Evolutionary conservation across 1,140 invertebrate genomes (phyloP).

Genomic region (Sycophila sp.): DNA sequence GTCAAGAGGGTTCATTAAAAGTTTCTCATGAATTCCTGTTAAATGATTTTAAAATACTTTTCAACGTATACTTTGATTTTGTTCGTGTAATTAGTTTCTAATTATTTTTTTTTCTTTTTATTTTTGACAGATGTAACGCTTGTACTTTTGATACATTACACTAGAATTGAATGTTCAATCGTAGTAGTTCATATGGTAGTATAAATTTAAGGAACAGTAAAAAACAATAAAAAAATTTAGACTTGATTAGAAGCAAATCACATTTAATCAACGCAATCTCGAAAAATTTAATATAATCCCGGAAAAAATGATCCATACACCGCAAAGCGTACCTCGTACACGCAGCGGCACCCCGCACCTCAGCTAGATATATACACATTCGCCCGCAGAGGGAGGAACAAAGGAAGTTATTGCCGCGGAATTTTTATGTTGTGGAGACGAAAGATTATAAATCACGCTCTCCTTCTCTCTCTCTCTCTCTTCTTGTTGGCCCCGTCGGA

Average conservation of each 20-base stretch:
- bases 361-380: background rate
- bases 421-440: constrained; percentile 65
- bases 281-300: constrained; percentile 62
- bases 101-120: no score
- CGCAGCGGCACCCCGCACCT: constrained; percentile 43
- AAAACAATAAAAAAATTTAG: background rate
- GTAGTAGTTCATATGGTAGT: no score
- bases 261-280: constrained; percentile 59
- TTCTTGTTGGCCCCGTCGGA: no score
- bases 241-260: constrained; percentile 38
- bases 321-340: background rate
- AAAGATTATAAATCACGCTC: constrained; percentile 64
- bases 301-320: constrained; percentile 49
- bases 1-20: background rate
- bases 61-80: no score
- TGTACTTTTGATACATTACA: background rate
- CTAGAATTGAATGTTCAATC: background rate
- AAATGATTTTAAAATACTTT: no score
- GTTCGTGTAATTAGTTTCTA: no score
- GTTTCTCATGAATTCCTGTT: no score
- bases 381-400: constrained; percentile 58
- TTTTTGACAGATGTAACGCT: no score
- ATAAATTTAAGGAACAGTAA: no score
- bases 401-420: constrained; percentile 65
- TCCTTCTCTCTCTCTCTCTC: constrained; percentile 41